phyloP scores from a whole-genome alignment of 2,888 invertebrate species.

The Drosophila stalkeri region DNA sequence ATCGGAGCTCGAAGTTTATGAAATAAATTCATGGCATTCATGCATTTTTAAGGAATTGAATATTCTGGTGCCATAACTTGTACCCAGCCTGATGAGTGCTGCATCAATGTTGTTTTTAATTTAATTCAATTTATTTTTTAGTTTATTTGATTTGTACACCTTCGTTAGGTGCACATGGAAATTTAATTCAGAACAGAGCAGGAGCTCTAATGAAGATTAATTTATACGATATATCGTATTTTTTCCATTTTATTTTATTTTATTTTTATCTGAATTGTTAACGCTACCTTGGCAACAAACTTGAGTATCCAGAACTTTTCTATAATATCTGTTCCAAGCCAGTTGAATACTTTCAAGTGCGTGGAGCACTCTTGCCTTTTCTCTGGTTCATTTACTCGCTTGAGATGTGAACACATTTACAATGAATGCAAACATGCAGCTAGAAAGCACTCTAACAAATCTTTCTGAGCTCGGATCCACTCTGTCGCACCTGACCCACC shows the following conservation, averaged over 20 bases:
- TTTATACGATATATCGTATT: neutral
- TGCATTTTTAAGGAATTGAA: neutral
- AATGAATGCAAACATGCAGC: conserved; percentile 12
- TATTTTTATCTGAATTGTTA: neutral
- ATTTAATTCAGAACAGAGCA: neutral
- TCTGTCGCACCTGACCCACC: neutral
- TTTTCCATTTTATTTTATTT: neutral
- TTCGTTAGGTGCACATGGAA: no score
- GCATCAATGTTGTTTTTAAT: neutral
- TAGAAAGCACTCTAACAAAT: conserved; percentile 14
- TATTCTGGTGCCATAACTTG: neutral
- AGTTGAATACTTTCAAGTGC: neutral
- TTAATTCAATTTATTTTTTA: neutral
- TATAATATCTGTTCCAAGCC: neutral
- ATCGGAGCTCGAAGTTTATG: conserved; percentile 20
- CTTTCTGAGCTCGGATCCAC: neutral
- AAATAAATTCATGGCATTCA: conserved; percentile 22
- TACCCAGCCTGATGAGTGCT: neutral
- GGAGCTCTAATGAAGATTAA: neutral
- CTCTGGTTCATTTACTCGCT: conserved; percentile 14
- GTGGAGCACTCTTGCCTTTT: no score
- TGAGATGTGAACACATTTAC: conserved; percentile 17
- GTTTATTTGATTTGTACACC: neutral
- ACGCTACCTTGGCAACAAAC: neutral
- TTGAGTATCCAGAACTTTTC: neutral